Percentiles rank a stretch among this genome's conserved stretches.
Evolutionary conservation across 2,113 vertebrate genomes (phyloP).

Genomic region (Prunella himalayana): DNA sequence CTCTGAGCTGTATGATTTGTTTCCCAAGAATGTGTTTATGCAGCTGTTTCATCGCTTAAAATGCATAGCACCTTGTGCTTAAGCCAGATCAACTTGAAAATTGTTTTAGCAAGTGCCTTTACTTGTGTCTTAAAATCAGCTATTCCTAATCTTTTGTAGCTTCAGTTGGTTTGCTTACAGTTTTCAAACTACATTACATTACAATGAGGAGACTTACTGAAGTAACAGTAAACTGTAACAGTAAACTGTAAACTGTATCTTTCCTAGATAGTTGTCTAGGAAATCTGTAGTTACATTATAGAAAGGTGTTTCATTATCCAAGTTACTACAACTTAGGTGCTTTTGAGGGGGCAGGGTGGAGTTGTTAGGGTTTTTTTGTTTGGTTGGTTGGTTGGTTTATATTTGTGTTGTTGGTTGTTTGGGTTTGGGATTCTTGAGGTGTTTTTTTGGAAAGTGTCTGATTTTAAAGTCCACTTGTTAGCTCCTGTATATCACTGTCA

Average conservation of each 20-base stretch:
- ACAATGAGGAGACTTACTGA: background rate
- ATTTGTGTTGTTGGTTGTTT: background rate
- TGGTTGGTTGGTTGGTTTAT: accelerated
- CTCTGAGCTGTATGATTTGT: background rate
- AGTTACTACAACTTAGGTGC: background rate
- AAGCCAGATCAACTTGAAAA: background rate
- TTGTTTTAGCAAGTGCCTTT: background rate
- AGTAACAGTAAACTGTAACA: background rate
- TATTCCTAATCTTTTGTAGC: background rate
- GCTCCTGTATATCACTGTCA: background rate
- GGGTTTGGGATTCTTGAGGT: background rate
- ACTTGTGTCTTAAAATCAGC: background rate
- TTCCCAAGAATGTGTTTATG: background rate
- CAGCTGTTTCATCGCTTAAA: background rate
- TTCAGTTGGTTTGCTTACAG: background rate
- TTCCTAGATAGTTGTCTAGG: background rate
- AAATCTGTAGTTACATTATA: background rate
- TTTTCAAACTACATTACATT: background rate
- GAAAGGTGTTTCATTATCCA: background rate
- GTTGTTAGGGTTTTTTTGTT: background rate
- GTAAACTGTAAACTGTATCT: background rate
- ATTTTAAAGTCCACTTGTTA: background rate
- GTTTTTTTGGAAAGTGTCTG: background rate
- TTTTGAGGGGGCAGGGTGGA: accelerated
- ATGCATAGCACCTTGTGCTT: background rate